Percentiles rank a stretch among this genome's conserved stretches.
Conservation (phyloP, 1,140 invertebrate species). For the Trichoplusia ni region DNA sequence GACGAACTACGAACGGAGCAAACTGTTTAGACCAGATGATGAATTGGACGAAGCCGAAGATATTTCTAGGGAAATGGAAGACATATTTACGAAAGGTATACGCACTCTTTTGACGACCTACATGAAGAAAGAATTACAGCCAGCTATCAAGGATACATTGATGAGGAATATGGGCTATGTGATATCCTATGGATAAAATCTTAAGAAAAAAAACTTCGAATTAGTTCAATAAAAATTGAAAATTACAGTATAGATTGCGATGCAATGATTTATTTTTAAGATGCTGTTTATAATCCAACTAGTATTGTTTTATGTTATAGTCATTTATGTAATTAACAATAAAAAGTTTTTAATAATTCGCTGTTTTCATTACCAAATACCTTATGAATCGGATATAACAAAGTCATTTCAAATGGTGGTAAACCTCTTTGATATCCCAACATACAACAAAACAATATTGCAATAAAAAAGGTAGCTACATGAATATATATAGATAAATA, state of each 20-base stretch:
- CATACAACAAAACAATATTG: no score
- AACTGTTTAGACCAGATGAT: conserved; percentile 74
- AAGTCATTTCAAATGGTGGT: no score
- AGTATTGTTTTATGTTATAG: neutral
- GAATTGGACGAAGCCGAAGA: conserved; percentile 83
- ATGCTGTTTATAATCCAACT: neutral
- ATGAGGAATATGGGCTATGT: conserved; percentile 93
- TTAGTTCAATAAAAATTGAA: neutral
- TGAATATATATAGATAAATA: neutral
- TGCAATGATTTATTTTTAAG: neutral
- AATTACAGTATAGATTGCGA: no score
- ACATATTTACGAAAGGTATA: conserved; percentile 90
- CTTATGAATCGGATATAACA: no score
- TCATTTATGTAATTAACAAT: conserved; percentile 5
- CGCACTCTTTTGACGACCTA: conserved; percentile 90
- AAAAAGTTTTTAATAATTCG: conserved; percentile 1
- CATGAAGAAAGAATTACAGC: conserved; percentile 91
- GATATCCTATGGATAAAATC: conserved; percentile 86
- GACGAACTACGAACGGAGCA: conserved; percentile 72
- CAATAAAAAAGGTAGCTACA: no score
- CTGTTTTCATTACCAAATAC: no score
- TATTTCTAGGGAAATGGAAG: conserved; percentile 90
- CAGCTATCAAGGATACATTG: conserved; percentile 91
- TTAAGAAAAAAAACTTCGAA: neutral
- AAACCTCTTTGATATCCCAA: no score